Conservation (phyloP, 1,140 invertebrate genomes). For the Dendrolimus punctatus region DNA sequence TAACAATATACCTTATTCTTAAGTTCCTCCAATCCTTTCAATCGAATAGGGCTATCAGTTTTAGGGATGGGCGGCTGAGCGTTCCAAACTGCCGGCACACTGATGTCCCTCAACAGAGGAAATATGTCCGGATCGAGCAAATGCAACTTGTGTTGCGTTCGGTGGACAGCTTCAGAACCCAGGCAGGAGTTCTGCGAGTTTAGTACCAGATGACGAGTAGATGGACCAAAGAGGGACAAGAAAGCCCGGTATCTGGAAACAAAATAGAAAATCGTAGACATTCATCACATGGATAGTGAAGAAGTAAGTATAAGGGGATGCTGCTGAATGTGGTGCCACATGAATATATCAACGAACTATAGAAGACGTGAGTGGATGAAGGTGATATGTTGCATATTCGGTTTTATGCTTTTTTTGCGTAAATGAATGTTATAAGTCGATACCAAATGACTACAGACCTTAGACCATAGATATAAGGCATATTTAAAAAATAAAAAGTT, state of each 20-base stretch:
- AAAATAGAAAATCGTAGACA: too few relatives aligned
- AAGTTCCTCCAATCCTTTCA: conserved; percentile 44
- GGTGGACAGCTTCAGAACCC: conserved; percentile 82
- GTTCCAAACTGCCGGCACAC: conserved; percentile 47
- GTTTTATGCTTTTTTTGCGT: too few relatives aligned
- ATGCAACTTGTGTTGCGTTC: conserved; percentile 86
- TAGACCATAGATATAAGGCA: too few relatives aligned
- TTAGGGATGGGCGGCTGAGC: conserved; percentile 18
- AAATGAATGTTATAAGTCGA: too few relatives aligned
- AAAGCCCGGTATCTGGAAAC: conserved; percentile 79
- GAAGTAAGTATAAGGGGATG: too few relatives aligned
- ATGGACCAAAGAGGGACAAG: conserved; percentile 80
- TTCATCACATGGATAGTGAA: too few relatives aligned
- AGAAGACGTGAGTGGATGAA: too few relatives aligned
- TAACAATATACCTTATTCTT: conserved; percentile 48
- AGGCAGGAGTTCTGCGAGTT: conserved; percentile 80
- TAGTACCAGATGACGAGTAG: conserved; percentile 81
- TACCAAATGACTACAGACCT: too few relatives aligned
- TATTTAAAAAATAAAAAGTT: too few relatives aligned
- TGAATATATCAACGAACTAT: too few relatives aligned
- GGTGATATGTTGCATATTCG: too few relatives aligned
- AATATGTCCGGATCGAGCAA: conserved; percentile 82
- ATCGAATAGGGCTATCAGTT: conserved; percentile 20
- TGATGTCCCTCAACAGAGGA: conserved; percentile 75
- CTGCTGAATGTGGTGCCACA: too few relatives aligned